Base-by-base conservation (phyloP, 2,113 vertebrate species). In the Cynopterus brachyotis region DNA sequence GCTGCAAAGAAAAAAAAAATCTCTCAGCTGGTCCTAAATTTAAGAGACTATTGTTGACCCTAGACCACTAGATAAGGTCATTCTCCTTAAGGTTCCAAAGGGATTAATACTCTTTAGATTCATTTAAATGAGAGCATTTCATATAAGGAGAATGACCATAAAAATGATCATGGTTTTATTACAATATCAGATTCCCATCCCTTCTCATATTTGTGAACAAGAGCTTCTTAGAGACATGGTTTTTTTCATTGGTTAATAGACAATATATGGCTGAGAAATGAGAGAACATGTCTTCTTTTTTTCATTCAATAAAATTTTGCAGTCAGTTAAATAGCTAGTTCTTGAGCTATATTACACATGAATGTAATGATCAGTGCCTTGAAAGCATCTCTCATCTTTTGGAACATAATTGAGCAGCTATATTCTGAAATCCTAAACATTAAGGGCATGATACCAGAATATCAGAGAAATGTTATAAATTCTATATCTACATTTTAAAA, bases 201-300 rank as follows among this genome's bases (percentile, higher is more conserved):
- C 67, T 88, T 89, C 55, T 95, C 59, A 4, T 83, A 72, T 83
- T 64, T 91, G 26, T 92, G 19, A 42, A 91, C 55, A 91, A 88
- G 8, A 64, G 28, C 37, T 64, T 84, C 67, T 72, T 50, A 67
- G 42, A 86, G 40, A 50, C 11, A n/a, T 7, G 1, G 5, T 89
- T 35, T 60, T 60, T 78, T 86, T 86, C 20, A 66, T n/a, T 82
- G 40, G 22, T 69, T 91, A 53, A 47, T 12, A 80, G 32, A 47
- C 40, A 93, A 95, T 24, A 60, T 22, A 30, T 72, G 28, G 2
- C 75, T 62, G 17, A 84, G 55, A 96, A 87, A 92, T 67, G 2
- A 70, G 26, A 82, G 13, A 66, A 3, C 2, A n/a, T 47, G 42
- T 6, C 55, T 92, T 79, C 40, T 35, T 55, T 69, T 32, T 94